Base-by-base conservation (phyloP, 92 coral and sea anemone species). In the Muricea muricata region DNA sequence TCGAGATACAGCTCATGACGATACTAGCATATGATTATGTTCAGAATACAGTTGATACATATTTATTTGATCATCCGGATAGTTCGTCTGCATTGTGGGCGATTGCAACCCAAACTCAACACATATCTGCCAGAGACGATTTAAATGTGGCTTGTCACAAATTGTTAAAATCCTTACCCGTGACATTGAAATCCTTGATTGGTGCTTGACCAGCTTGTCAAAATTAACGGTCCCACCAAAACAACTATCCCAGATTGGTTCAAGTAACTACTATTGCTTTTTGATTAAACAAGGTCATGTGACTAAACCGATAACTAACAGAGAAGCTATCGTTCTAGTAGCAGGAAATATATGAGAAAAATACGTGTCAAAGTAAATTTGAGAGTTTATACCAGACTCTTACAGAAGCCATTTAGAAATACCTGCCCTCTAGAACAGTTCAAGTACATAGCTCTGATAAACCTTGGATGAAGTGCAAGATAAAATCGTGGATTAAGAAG, bases 161-260 rank as follows among this genome's bases (percentile, higher is more conserved):
- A 84, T 71, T 52, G 82, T 88, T 8, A 65, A 68, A 23, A 80
- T 84, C 6, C 46, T 84, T n/a, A 84, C 92, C 17, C 79, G 89
- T 12, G 89, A 78, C 35, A 65, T 85, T 14, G 86, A 82, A 6
- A 84, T 78, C n/a, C 89, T 78, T 13, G 92, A 88, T 66, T 88
- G 88, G 88, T 88, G 54, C n/a, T n/a, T 71, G 33, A 84, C 52
- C 78, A 80, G 9, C 9, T 9, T 4, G 5, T 9, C 42, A 9
- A 37, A 37, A 37, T 37, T 37, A 4, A 37, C 9, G 15, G 50
- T 52, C 6, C 23, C 10, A 12, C 92, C 92, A 25, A 68, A 52
- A 32, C 89, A 89, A 65, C 74, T 88, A 0, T 88, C 89, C 34
- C 84, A 88, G 57, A 66, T 84, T 24, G 89, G 89, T 26, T 55